Evolutionary conservation across 1,140 invertebrate species (phyloP).

Genomic region (Amphibalanus amphitrite): DNA sequence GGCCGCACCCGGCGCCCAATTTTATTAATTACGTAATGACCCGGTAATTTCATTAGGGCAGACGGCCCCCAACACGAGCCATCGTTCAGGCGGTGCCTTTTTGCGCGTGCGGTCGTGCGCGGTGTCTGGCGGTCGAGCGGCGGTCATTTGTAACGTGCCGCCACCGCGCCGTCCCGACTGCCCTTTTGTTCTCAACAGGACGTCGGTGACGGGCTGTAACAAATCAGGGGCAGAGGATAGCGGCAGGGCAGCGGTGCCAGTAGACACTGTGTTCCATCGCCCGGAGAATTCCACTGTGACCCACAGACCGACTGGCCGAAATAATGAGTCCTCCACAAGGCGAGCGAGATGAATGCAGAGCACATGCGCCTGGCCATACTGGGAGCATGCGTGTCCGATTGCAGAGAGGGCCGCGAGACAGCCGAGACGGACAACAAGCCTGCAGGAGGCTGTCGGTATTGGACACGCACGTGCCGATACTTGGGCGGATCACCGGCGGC

Average conservation of each 20-base stretch:
- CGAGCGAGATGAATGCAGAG: no score
- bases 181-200: background rate
- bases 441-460: no score
- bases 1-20: background rate
- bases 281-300: no score
- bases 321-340: no score
- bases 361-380: no score
- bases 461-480: no score
- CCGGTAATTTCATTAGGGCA: background rate
- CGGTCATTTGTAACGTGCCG: background rate
- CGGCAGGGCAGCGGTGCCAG: background rate
- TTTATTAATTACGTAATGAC: background rate
- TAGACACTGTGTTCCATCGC: background rate
- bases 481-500: no score
- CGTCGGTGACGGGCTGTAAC: background rate
- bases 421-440: no score
- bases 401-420: no score
- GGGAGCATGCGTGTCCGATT: no score
- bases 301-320: no score
- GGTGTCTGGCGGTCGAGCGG: background rate
- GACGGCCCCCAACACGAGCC: background rate
- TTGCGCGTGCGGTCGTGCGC: background rate
- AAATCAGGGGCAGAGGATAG: background rate
- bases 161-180: no score
- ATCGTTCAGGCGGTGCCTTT: background rate